Conservation (phyloP, 35 echinoderm and acorn worm genomes). For the Lytechinus pictus region DNA sequence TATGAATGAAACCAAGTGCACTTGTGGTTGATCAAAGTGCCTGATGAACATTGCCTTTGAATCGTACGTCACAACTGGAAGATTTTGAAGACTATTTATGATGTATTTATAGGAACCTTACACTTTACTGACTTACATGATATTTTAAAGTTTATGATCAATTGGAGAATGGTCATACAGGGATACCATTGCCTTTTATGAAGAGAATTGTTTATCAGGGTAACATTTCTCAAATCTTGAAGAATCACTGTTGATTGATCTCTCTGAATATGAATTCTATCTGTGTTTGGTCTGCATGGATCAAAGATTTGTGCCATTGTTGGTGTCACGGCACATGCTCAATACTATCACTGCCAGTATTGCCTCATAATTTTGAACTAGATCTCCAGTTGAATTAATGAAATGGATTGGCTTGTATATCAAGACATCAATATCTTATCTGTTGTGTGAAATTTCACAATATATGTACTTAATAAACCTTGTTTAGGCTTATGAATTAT, state of each 20-base stretch:
- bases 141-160: background rate
- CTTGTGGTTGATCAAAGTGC: background rate
- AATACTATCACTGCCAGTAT: conserved; percentile 9
- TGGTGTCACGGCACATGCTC: background rate
- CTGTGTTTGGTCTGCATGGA: background rate
- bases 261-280: background rate
- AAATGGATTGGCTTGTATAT: background rate
- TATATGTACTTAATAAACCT: background rate
- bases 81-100: background rate
- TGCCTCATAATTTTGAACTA: background rate
- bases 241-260: background rate
- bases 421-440: background rate
- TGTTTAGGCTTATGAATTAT: background rate
- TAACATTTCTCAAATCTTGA: background rate
- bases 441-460: background rate
- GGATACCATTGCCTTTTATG: background rate
- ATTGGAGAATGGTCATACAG: background rate
- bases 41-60: background rate
- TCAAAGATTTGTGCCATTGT: background rate
- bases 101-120: background rate
- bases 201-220: background rate
- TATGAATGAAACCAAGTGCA: background rate
- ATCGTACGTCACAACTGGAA: background rate
- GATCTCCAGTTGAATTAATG: background rate
- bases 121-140: background rate